phyloP scores from a whole-genome alignment of 2,797 vertebrate genomes.

The Fundulus diaphanus region DNA sequence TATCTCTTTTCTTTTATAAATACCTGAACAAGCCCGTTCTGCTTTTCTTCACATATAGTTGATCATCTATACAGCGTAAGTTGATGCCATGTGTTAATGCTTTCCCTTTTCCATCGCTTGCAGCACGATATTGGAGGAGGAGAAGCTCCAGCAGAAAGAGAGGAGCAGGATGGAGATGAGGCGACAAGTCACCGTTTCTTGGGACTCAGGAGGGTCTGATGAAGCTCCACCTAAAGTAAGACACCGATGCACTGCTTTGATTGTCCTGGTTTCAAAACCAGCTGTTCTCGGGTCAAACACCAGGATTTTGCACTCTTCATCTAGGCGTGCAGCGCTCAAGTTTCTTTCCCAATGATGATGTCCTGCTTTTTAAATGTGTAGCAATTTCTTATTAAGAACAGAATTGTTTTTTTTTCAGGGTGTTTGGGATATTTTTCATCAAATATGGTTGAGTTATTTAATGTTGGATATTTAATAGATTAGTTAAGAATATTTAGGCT shows the following conservation, averaged over 20 bases:
- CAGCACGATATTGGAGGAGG: conserved; percentile 97
- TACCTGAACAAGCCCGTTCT: background rate
- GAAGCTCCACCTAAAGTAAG: conserved; percentile 98
- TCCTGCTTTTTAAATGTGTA: background rate
- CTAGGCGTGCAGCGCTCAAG: too few relatives aligned
- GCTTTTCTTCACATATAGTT: background rate
- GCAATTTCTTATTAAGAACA: background rate
- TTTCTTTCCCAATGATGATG: background rate
- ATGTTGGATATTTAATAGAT: background rate
- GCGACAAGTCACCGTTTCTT: conserved; percentile 93
- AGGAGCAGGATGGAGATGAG: conserved; percentile 97
- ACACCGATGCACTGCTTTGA: background rate
- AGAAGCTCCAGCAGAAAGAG: conserved; percentile 96
- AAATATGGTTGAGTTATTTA: background rate
- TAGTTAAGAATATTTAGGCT: background rate
- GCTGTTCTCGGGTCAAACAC: conserved; percentile 7
- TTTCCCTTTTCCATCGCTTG: conserved; percentile 1
- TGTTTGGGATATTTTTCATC: background rate
- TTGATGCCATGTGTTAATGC: background rate
- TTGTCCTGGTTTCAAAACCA: conserved; percentile 9
- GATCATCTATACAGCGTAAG: background rate
- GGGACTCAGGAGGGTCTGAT: conserved; percentile 95
- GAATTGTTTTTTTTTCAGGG: background rate
- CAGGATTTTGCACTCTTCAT: background rate
- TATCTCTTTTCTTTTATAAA: background rate